These are phyloP conservation scores for Hirudo medicinalis DNA, from an alignment of 1,140 invertebrate genomes.

Conservation along the genomic window DNA sequence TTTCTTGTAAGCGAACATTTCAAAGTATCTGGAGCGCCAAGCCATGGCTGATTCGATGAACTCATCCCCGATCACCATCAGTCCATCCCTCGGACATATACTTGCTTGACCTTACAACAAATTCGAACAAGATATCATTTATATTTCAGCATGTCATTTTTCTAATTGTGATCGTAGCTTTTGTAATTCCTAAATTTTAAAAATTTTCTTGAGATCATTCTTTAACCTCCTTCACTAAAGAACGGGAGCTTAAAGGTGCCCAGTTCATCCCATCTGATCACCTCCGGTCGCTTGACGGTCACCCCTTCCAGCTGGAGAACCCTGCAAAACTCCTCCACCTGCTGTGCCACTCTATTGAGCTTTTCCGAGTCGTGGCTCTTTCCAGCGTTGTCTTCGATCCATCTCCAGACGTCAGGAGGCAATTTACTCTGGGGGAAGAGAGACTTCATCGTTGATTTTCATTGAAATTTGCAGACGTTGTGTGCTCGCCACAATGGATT, in stretches of 20 bases:
- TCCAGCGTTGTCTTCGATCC: slow-evolving; percentile 10
- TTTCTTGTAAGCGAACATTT: slow-evolving; percentile 19
- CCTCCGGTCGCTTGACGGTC: slow-evolving; percentile 17
- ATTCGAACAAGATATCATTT: neutral
- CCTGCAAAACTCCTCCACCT: slow-evolving; percentile 19
- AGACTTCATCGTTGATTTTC: neutral
- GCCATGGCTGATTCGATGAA: slow-evolving; percentile 25
- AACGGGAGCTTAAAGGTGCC: slow-evolving; percentile 20
- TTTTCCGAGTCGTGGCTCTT: slow-evolving; percentile 17
- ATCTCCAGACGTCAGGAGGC: slow-evolving; percentile 10
- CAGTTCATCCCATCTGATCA: slow-evolving; percentile 17
- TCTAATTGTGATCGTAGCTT: neutral
- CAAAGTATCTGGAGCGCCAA: slow-evolving; percentile 21
- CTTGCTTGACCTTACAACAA: slow-evolving; percentile 11
- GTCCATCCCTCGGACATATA: slow-evolving; percentile 22
- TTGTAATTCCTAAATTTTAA: neutral
- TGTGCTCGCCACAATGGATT: too few relatives aligned
- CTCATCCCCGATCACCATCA: slow-evolving; percentile 24
- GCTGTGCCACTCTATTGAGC: slow-evolving; percentile 14
- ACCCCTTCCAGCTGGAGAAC: slow-evolving; percentile 19
- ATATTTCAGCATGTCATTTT: neutral
- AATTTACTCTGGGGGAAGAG: neutral
- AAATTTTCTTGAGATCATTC: neutral
- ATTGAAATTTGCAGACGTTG: too few relatives aligned
- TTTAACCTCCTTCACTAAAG: slow-evolving; percentile 21